Conservation (phyloP, 2,113 vertebrate species). For the Myotis lucifugus region DNA sequence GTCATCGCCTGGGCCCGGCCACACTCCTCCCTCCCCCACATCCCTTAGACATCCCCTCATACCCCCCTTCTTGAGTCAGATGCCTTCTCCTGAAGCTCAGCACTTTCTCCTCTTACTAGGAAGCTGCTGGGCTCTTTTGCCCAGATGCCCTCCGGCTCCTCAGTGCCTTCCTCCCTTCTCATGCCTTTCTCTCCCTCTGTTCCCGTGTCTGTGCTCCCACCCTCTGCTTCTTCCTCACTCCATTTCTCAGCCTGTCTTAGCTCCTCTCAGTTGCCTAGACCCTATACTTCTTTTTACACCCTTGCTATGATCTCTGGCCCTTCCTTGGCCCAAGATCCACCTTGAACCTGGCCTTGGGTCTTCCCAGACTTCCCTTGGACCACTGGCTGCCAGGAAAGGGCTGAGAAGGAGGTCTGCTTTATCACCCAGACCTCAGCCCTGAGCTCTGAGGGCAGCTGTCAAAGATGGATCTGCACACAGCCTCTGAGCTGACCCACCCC, state of each 20-base stretch:
- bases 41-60: not conserved
- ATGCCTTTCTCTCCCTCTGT: not conserved
- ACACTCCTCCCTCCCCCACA: not conserved
- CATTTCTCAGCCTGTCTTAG: not conserved
- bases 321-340: not conserved
- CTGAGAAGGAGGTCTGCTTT: not conserved
- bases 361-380: not conserved
- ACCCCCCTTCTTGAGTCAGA: not conserved
- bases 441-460: not conserved
- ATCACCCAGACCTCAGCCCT: not conserved
- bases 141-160: not conserved
- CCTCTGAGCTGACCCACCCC: not conserved
- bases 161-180: not conserved
- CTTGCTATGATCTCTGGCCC: not conserved
- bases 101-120: slow-evolving; percentile 42
- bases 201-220: not conserved
- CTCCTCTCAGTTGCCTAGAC: not conserved
- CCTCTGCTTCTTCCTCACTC: not conserved
- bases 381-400: not conserved
- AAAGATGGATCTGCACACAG: not conserved
- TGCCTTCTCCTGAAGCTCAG: slow-evolving; percentile 25
- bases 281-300: not conserved
- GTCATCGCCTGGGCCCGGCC: slow-evolving; percentile 61
- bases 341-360: not conserved
- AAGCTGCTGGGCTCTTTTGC: not conserved